Base-by-base conservation (phyloP, 1,140 invertebrate genomes). In the Ceratoteleas bidentatus region DNA sequence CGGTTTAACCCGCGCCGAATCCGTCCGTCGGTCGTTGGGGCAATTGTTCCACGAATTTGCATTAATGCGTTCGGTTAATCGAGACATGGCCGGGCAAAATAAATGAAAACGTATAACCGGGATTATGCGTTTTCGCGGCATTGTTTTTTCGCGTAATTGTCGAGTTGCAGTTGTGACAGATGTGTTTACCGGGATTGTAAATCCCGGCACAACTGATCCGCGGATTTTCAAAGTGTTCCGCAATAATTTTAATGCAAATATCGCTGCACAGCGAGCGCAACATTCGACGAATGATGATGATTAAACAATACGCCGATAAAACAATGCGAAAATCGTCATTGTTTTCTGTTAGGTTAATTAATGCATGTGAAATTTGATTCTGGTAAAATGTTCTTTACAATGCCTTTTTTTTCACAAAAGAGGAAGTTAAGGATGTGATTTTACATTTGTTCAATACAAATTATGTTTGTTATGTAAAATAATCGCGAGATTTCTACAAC, bases 31-130 rank as follows among this genome's bases (percentile, higher is more conserved):
- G 34, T 56, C n/a, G 54, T 32, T 7, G 47, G 11, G 15, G 33
- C 57, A 64, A 77, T 77, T 69, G 61, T 68, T 43, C 38, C 38
- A 14, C 53, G 43, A 66, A 79, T 79, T 73, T 73, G 68, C 76
- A 72, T 79, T 79, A 65, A 78, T 65, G 64, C 66, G 52, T 47
- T 66, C 40, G 61, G 66, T 61, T 78, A 78, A 78, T 69, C n/a
- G 75, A 66, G 76, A 66, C 45, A 24, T 45, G 16, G 38, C 33
- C n/a, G 11, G 8, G 49, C 11, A 60, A 72, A 70, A 72, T 72
- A 62, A 72, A 79, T 65, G 68, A 58, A 70, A 68, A 64, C 43
- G 64, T 77, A 69, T 75, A 33, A 33, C 34, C 32, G 14, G 68
- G 66, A 70, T 66, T 72, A 72, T 72, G 43, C 34, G 57, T 69